These are phyloP conservation scores for Ascidia mentula DNA, from an alignment of 23 tunicate species.

Conservation along the genomic window DNA sequence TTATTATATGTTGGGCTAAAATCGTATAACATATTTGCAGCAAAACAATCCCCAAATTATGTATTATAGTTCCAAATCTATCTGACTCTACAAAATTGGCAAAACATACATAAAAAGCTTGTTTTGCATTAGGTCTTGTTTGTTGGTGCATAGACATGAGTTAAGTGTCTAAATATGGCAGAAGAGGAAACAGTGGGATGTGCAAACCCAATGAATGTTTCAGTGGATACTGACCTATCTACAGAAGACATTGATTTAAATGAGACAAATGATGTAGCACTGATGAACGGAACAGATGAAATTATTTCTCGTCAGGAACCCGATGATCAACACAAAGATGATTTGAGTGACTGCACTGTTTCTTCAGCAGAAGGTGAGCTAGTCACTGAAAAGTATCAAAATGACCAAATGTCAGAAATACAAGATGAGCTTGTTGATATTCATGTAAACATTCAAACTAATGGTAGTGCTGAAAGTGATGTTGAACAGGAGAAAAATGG, in stretches of 20 bases:
- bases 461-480: no score
- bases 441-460: not conserved
- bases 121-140: no score
- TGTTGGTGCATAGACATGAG: no score
- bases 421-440: not conserved
- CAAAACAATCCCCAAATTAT: no score
- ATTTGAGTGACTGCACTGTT: conserved; percentile 1
- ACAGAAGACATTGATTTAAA: not conserved
- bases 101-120: no score
- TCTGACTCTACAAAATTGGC: no score
- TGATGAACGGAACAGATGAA: not conserved
- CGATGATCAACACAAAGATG: not conserved
- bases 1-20: no score
- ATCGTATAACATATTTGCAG: no score
- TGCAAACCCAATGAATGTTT: no score
- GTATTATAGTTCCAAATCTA: no score
- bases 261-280: not conserved
- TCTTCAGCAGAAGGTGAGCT: not conserved
- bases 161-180: no score
- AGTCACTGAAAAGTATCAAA: not conserved
- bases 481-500: not conserved
- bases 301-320: not conserved
- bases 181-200: no score
- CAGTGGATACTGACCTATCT: not conserved
- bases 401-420: not conserved